These are phyloP conservation scores for Spatulosminthurus flaviceps DNA, from an alignment of 2,888 invertebrate genomes.

Conservation along the genomic window DNA sequence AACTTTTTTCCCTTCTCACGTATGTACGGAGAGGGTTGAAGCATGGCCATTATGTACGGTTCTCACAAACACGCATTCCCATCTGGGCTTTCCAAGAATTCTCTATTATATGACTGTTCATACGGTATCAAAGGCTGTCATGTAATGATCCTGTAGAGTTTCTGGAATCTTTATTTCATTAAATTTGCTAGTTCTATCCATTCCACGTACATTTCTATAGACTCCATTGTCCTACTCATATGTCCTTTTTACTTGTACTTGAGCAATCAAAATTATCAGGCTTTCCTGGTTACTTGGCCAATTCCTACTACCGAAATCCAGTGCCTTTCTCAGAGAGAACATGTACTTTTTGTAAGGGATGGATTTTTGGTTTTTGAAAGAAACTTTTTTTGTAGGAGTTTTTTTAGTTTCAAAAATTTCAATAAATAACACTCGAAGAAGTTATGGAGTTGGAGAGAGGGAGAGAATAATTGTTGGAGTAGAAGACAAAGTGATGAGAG, in stretches of 20 bases:
- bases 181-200: slow-evolving; percentile 31
- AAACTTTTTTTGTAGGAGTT: too few species aligned
- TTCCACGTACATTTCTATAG: neutral
- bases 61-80: slow-evolving; percentile 31
- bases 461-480: neutral
- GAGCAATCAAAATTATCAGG: neutral
- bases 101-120: neutral
- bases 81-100: slow-evolving; percentile 45
- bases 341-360: too few species aligned
- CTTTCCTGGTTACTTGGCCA: slow-evolving; percentile 21
- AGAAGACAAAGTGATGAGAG: neutral
- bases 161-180: slow-evolving; percentile 45
- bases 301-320: neutral
- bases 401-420: too few species aligned
- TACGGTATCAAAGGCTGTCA: slow-evolving; percentile 11
- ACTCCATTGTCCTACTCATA: neutral
- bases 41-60: neutral
- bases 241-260: neutral
- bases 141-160: slow-evolving; percentile 43
- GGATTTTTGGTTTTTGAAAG: too few species aligned
- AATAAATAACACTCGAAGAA: neutral
- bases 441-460: neutral
- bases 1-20: neutral
- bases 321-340: too few species aligned
- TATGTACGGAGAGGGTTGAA: too few species aligned